Percentiles rank a stretch among this genome's conserved stretches.
Evolutionary conservation across 1,140 invertebrate genomes (phyloP).

Genomic region (Solenopsis invicta): DNA sequence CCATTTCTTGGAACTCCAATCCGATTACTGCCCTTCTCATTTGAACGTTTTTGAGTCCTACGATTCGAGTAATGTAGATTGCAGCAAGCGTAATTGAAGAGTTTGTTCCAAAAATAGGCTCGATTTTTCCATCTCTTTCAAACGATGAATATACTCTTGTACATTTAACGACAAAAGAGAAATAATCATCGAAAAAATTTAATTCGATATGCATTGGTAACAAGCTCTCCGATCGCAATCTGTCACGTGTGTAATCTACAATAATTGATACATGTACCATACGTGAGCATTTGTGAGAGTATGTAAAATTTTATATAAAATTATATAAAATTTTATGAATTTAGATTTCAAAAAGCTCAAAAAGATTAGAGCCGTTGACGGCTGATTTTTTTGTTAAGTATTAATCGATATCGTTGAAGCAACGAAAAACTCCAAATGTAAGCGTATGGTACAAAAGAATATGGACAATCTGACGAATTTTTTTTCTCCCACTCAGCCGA

Average conservation of each 20-base stretch:
- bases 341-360: not conserved
- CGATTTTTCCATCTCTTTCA: not conserved
- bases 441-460: not conserved
- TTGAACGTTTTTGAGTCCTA: conserved; percentile 15
- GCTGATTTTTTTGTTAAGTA: conserved; percentile 1
- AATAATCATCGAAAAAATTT: not conserved
- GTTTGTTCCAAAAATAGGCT: not conserved
- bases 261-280: conserved; percentile 21
- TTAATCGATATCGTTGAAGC: not conserved
- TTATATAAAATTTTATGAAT: not conserved
- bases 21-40: conserved; percentile 34
- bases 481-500: conserved; percentile 12
- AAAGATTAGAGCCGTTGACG: not conserved
- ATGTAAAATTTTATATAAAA: not conserved
- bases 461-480: not conserved
- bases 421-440: not conserved
- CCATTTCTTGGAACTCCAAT: not conserved
- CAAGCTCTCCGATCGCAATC: not conserved
- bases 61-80: conserved; percentile 16
- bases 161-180: not conserved
- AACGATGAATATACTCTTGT: not conserved
- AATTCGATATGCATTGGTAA: conserved; percentile 11
- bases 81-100: not conserved
- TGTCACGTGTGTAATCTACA: not conserved
- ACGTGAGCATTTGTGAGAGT: not conserved